Conservation (phyloP, 2,888 invertebrate species). For the Trachelus tabidus region DNA sequence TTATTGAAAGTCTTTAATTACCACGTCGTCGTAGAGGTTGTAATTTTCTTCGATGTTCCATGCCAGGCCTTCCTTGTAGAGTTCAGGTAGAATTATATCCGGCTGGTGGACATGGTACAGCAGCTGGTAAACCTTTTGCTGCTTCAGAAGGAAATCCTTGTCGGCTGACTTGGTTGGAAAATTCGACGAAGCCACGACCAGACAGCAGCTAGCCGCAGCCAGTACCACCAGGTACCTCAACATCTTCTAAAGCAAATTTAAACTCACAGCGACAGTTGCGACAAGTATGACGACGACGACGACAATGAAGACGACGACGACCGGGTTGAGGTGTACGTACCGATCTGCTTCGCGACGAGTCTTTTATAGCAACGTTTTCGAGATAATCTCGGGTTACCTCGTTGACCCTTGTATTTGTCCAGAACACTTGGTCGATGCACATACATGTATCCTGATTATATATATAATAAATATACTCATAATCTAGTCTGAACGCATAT, state of each 20-base stretch:
- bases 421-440: not conserved
- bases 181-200: conserved; percentile 54
- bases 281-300: not conserved
- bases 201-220: conserved; percentile 62
- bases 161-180: conserved; percentile 35
- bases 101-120: conserved; percentile 52
- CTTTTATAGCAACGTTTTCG: not conserved
- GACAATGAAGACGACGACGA: not conserved
- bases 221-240: conserved; percentile 69
- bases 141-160: conserved; percentile 50
- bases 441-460: not conserved
- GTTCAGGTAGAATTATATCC: conserved; percentile 36
- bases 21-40: conserved; percentile 48
- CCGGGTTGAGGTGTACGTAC: not conserved
- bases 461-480: not conserved
- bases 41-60: conserved; percentile 47
- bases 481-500: not conserved
- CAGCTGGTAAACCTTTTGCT: conserved; percentile 54
- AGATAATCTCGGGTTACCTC: not conserved
- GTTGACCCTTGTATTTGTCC: not conserved
- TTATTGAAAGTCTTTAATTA: conserved; percentile 23
- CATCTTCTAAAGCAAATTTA: conserved; percentile 33
- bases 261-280: not conserved
- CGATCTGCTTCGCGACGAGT: not conserved
- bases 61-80: conserved; percentile 46